phyloP scores from a whole-genome alignment of 2,888 invertebrate species.

The Phoenoteleia sp. region DNA sequence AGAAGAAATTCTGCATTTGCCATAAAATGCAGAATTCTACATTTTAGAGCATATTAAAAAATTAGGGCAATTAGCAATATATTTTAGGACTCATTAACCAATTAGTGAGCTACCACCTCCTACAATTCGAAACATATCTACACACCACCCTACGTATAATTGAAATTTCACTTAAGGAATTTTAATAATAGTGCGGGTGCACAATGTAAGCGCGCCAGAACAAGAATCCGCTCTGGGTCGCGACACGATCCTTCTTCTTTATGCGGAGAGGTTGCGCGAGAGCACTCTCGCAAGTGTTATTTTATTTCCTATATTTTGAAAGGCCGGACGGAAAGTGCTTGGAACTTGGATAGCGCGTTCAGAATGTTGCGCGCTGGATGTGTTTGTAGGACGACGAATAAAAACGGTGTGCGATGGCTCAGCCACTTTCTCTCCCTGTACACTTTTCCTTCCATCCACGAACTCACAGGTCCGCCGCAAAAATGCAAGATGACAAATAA shows the following conservation, averaged over 20 bases:
- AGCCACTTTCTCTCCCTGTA: constrained; percentile 60
- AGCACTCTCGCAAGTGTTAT: constrained; percentile 73
- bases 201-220: constrained; percentile 57
- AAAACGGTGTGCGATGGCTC: constrained; percentile 44
- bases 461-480: constrained; percentile 48
- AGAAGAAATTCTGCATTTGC: no score
- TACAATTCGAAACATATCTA: neutral
- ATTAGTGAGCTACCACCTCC: constrained; percentile 3
- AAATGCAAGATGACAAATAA: constrained; percentile 72
- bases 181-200: constrained; percentile 60
- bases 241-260: constrained; percentile 75
- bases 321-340: constrained; percentile 71
- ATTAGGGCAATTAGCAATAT: no score
- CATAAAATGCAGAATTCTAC: no score
- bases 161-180: constrained; percentile 64
- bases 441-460: constrained; percentile 56
- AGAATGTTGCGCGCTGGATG: constrained; percentile 62
- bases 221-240: constrained; percentile 57
- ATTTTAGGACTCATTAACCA: no score
- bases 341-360: constrained; percentile 62
- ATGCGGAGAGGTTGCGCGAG: constrained; percentile 70
- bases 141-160: constrained; percentile 23
- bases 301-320: constrained; percentile 74
- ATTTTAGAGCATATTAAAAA: no score
- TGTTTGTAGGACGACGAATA: constrained; percentile 58